Conservation (phyloP, 2,888 invertebrate genomes). For the Rotaria sp. region DNA sequence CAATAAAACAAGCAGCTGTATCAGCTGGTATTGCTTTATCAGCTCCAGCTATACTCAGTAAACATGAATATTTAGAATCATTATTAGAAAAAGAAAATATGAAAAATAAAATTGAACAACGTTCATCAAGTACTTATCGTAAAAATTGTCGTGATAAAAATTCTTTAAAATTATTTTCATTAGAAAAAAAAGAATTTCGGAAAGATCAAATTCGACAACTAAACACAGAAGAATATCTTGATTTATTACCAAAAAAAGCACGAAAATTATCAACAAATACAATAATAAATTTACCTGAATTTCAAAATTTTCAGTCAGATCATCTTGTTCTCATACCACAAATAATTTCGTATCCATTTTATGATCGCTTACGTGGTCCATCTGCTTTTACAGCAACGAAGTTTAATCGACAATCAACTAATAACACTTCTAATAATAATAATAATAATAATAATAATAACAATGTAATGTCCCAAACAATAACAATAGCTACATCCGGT, state of each 20-base stretch:
- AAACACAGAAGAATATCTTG: neutral
- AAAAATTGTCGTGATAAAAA: neutral
- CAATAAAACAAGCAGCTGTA: neutral
- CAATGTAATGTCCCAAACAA: neutral
- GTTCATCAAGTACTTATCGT: neutral
- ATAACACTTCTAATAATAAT: neutral
- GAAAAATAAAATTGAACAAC: neutral
- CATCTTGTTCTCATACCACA: neutral
- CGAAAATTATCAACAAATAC: neutral
- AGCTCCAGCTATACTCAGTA: constrained; percentile 5
- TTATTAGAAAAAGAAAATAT: neutral
- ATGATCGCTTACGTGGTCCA: constrained; percentile 9
- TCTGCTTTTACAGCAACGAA: neutral
- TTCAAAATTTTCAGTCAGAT: neutral
- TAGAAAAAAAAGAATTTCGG: neutral
- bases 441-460: neutral
- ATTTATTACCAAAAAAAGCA: neutral
- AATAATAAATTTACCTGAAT: constrained; percentile 1
- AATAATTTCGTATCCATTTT: neutral
- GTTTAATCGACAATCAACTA: constrained; percentile 13
- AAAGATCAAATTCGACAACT: neutral
- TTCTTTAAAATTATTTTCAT: neutral
- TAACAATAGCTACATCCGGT: neutral
- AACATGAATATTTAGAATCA: constrained; percentile 18
- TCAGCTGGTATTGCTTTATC: constrained; percentile 11